These are phyloP conservation scores for Anthophora plumipes DNA, from an alignment of 2,888 invertebrate species.

Conservation along the genomic window DNA sequence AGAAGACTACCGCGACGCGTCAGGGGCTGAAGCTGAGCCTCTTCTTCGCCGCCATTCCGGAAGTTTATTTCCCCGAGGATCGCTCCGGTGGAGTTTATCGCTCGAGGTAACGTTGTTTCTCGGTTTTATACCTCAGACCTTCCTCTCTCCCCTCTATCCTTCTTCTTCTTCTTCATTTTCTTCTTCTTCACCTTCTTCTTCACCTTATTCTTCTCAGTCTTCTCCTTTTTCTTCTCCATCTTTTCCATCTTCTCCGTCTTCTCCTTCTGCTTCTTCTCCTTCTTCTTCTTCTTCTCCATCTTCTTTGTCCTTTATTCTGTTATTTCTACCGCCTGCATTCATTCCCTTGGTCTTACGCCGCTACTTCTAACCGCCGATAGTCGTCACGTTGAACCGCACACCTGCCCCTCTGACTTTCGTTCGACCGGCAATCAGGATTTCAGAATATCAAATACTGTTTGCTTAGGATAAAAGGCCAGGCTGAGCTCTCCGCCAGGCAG, in stretches of 20 bases:
- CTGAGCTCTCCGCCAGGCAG: background rate
- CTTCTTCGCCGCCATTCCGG: constrained; percentile 67
- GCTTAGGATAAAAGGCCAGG: constrained; percentile 59
- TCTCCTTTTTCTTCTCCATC: background rate
- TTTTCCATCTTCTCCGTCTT: background rate
- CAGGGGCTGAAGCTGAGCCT: constrained; percentile 52
- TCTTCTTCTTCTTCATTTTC: background rate
- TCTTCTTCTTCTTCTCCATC: background rate
- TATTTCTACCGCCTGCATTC: constrained; percentile 35
- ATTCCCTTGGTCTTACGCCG: background rate
- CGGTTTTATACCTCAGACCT: constrained; percentile 46
- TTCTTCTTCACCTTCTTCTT: background rate
- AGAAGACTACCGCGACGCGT: constrained; percentile 49
- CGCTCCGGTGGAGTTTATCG: constrained; percentile 78
- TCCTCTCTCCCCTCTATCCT: background rate
- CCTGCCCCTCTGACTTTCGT: constrained; percentile 12
- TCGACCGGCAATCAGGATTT: constrained; percentile 52
- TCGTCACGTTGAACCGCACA: constrained; percentile 2
- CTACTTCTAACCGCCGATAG: background rate
- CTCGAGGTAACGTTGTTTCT: constrained; percentile 69
- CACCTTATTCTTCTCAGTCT: constrained; percentile 9
- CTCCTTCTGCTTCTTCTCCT: background rate
- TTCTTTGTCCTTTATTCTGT: constrained; percentile 8
- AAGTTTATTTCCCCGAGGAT: constrained; percentile 82
- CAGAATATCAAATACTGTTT: constrained; percentile 65